Evolutionary conservation across 2,888 invertebrate species (phyloP).

Genomic region (Neoaliturus tenellus): DNA sequence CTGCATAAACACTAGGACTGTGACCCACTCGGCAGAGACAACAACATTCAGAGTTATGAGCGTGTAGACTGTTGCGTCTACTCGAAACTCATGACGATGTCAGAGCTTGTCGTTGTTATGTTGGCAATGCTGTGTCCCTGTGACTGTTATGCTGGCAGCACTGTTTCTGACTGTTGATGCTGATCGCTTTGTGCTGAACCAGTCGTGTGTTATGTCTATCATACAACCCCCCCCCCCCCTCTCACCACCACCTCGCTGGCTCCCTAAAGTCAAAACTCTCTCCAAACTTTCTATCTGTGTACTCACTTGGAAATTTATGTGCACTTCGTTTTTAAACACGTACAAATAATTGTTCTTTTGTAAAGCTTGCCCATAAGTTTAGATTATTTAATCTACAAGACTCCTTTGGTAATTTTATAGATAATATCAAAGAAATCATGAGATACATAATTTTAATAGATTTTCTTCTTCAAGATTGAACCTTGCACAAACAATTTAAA

Average conservation of each 20-base stretch:
- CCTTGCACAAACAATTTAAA: neutral
- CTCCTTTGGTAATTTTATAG: too few species aligned
- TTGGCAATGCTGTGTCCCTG: neutral
- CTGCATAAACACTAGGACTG: neutral
- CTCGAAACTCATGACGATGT: neutral
- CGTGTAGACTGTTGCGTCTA: neutral
- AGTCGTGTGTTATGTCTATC: neutral
- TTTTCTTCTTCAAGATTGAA: too few species aligned
- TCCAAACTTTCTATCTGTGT: too few species aligned
- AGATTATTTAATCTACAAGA: too few species aligned
- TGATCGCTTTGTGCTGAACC: neutral
- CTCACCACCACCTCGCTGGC: too few species aligned
- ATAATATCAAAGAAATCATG: too few species aligned
- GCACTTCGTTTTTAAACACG: too few species aligned
- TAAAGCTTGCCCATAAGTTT: too few species aligned
- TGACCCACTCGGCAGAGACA: neutral
- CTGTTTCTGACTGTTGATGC: neutral
- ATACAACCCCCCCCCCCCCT: neutral
- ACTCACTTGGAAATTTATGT: too few species aligned
- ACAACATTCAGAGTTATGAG: neutral
- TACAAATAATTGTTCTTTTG: too few species aligned
- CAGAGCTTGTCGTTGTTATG: neutral
- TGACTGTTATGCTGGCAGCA: constrained; percentile 2
- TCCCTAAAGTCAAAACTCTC: too few species aligned
- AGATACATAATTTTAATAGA: too few species aligned